A percentile compares a stretch with the other conserved stretches of the same genome.
Evolutionary conservation across 2,888 invertebrate species (phyloP).

Genomic region (Callosobruchus maculatus): DNA sequence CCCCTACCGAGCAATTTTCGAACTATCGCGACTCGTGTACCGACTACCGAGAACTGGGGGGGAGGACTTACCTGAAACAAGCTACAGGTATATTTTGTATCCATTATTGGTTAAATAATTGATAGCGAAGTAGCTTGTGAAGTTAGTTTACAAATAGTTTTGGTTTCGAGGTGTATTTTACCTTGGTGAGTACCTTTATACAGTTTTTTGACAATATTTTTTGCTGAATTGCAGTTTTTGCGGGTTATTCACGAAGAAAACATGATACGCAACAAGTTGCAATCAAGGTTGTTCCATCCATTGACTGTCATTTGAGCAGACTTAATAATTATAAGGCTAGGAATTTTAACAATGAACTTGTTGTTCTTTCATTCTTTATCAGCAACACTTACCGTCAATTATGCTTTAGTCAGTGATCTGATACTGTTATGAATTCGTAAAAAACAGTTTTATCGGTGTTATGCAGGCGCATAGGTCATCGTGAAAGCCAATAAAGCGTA

Average conservation of each 20-base stretch:
- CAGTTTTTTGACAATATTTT: not conserved
- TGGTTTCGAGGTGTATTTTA: constrained; percentile 12
- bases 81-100: constrained; percentile 24
- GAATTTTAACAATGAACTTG: not conserved
- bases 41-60: constrained; percentile 7
- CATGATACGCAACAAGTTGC: constrained; percentile 29
- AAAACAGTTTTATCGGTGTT: not conserved
- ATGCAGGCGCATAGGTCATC: not conserved
- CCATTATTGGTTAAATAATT: constrained; percentile 23
- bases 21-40: not conserved
- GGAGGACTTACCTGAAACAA: constrained; percentile 20
- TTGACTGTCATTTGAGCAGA: not conserved
- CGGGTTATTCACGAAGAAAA: not conserved
- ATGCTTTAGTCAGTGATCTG: not conserved
- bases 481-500: not conserved
- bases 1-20: not conserved
- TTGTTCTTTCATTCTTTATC: not conserved
- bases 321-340: not conserved
- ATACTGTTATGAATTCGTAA: not conserved
- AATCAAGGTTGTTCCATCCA: constrained; percentile 19
- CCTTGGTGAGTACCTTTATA: constrained; percentile 11
- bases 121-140: constrained; percentile 12
- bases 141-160: constrained; percentile 10
- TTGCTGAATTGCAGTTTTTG: not conserved
- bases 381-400: not conserved